Evolutionary conservation across 1,140 invertebrate species (phyloP).

Genomic region (Trichonephila inaurata): DNA sequence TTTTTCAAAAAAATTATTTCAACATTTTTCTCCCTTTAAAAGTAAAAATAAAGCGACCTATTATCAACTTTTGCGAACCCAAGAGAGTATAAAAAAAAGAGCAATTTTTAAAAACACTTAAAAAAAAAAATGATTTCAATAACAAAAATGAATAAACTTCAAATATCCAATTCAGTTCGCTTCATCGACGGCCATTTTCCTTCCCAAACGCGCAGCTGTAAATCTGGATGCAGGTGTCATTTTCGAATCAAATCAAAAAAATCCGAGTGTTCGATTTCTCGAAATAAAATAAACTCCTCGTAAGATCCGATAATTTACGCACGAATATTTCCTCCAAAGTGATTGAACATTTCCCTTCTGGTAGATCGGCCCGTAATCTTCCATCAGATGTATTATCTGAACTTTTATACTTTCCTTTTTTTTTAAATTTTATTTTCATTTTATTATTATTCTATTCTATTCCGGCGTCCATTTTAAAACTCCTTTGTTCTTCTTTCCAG

Average conservation of each 20-base stretch:
- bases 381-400: constrained; percentile 59
- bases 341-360: constrained; percentile 54
- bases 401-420: neutral
- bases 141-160: neutral
- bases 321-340: constrained; percentile 34
- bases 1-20: too few species aligned
- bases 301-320: constrained; percentile 63
- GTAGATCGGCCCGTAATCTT: constrained; percentile 58
- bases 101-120: too few species aligned
- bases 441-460: neutral
- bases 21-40: too few species aligned
- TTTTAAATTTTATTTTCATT: neutral
- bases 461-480: constrained; percentile 47
- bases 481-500: constrained; percentile 43
- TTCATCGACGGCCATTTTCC: constrained; percentile 38
- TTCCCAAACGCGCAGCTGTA: constrained; percentile 12
- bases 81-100: too few species aligned
- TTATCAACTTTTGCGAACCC: too few species aligned
- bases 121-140: neutral
- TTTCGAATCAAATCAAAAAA: constrained; percentile 55
- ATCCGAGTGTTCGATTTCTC: neutral
- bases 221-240: constrained; percentile 33
- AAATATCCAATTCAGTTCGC: constrained; percentile 32
- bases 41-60: too few species aligned
- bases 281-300: constrained; percentile 66